Evolutionary conservation across 23 tunicate genomes (phyloP).

Genomic region (Aplidium turbinatum): DNA sequence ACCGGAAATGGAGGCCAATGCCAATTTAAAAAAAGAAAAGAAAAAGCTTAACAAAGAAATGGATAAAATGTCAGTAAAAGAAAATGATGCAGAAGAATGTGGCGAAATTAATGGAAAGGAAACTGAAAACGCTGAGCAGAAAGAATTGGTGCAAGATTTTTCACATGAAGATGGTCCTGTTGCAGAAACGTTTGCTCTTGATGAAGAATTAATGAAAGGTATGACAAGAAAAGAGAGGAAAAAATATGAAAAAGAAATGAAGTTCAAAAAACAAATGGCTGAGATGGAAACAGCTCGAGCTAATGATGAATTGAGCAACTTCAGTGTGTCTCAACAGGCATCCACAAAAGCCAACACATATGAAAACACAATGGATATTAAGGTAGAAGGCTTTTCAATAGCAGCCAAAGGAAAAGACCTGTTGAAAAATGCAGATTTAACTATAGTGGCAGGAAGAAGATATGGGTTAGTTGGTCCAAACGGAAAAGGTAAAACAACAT

Average conservation of each 20-base stretch:
- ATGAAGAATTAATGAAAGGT: conserved; percentile 79
- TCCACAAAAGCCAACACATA: conserved; percentile 9
- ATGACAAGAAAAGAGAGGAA: conserved; percentile 96
- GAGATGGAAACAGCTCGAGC: conserved; percentile 73
- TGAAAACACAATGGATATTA: conserved; percentile 83
- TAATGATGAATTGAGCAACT: conserved; percentile 84
- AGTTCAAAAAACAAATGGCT: conserved; percentile 64
- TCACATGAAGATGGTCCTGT: conserved; percentile 91
- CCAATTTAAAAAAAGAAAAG: conserved; percentile 9
- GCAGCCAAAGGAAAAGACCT: conserved; percentile 98
- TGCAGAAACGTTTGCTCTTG: conserved; percentile 38
- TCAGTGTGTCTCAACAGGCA: conserved; percentile 74
- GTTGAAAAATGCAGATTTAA: conserved; percentile 89
- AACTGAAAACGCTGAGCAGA: conserved; percentile 22
- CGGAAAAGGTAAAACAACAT: conserved; percentile 98
- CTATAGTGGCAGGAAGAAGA: conserved; percentile 86
- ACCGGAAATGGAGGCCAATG: background rate
- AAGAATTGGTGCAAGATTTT: conserved; percentile 82
- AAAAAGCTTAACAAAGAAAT: conserved; percentile 3
- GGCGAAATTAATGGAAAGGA: conserved; percentile 20
- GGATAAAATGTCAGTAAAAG: background rate
- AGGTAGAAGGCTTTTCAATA: conserved; percentile 92
- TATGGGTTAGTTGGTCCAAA: conserved; percentile 99
- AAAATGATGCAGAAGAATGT: conserved; percentile 2
- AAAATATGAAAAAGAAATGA: conserved; percentile 69